These are phyloP conservation scores for Podabrus alpinus DNA, from an alignment of 2,888 invertebrate genomes.

Conservation along the genomic window DNA sequence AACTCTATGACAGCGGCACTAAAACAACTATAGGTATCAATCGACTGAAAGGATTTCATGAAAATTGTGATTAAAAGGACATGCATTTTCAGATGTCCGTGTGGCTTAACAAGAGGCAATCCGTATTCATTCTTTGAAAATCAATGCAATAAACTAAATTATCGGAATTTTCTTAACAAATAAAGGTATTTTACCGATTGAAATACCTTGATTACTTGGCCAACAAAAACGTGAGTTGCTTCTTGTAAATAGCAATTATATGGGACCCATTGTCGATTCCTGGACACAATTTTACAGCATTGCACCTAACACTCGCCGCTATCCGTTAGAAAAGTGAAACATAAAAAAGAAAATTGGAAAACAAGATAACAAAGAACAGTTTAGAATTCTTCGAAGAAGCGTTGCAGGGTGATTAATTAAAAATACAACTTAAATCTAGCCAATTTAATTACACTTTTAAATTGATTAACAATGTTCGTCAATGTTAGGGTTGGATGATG, in stretches of 20 bases:
- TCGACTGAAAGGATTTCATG: not conserved
- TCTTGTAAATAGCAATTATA: not conserved
- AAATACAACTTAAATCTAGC: not conserved
- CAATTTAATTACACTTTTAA: constrained; percentile 6
- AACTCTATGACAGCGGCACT: no score
- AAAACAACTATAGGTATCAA: no score
- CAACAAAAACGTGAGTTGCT: not conserved
- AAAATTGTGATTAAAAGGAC: not conserved
- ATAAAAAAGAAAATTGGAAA: not conserved
- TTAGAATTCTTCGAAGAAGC: not conserved
- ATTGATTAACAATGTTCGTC: constrained; percentile 20
- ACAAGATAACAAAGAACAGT: not conserved
- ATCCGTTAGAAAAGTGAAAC: no score
- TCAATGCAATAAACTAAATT: not conserved
- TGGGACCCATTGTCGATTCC: not conserved
- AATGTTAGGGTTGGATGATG: constrained; percentile 17
- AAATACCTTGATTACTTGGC: not conserved
- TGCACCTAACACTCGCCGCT: not conserved
- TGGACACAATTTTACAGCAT: not conserved
- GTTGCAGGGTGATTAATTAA: not conserved
- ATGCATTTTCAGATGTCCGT: not conserved
- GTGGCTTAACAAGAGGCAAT: not conserved
- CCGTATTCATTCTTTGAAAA: not conserved
- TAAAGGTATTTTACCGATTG: not conserved
- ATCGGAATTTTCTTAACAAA: not conserved